Percentiles rank a stretch among this genome's conserved stretches.
phyloP scores from a whole-genome alignment of 1,140 invertebrate species.

The Bombus superbus region DNA sequence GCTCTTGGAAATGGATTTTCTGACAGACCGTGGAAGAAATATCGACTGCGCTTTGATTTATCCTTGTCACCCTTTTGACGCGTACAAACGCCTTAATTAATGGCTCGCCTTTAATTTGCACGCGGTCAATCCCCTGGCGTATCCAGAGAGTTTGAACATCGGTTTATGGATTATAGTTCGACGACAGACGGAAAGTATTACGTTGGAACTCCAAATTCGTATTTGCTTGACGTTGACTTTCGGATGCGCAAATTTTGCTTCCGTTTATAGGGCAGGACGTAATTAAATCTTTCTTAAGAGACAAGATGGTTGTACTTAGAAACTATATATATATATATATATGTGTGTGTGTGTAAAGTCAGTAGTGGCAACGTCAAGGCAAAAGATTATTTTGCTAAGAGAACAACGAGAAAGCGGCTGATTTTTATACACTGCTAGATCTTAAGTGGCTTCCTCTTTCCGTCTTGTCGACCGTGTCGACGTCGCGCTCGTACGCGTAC shows the following conservation, averaged over 20 bases:
- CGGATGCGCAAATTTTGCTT: too few species aligned
- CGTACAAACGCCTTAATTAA: neutral
- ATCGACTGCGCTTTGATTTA: neutral
- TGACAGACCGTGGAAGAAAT: neutral
- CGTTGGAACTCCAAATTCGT: too few species aligned
- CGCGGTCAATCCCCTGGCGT: accelerated
- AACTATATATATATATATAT: too few species aligned
- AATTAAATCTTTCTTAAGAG: neutral
- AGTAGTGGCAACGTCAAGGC: too few species aligned
- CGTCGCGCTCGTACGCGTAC: neutral
- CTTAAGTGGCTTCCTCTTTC: neutral
- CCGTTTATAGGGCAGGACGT: too few species aligned
- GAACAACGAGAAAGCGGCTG: neutral
- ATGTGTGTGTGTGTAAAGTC: too few species aligned
- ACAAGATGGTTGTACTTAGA: too few species aligned
- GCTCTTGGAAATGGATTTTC: neutral
- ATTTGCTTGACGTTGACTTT: too few species aligned
- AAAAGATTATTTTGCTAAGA: neutral
- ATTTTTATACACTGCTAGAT: neutral
- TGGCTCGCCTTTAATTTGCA: too few species aligned
- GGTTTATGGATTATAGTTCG: too few species aligned
- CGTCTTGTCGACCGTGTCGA: neutral
- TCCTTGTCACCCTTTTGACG: neutral
- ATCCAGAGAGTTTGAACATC: neutral
- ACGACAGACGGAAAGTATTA: neutral